phyloP scores from a whole-genome alignment of 2,888 invertebrate genomes.

The Mesoligia furuncula region DNA sequence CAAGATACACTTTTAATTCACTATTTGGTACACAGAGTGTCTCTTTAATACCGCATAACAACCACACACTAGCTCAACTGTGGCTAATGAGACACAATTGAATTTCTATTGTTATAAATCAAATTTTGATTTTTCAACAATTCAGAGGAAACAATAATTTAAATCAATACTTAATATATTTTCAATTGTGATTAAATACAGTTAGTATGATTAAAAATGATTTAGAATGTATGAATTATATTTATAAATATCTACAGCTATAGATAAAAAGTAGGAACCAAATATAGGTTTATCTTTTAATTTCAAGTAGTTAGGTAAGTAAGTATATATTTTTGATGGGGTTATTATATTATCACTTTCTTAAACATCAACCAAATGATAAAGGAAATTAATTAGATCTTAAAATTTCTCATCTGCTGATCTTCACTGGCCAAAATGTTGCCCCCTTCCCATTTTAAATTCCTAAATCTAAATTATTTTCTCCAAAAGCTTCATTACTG shows the following conservation, averaged over 20 bases:
- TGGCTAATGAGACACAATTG: no score
- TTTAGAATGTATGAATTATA: constrained; percentile 5
- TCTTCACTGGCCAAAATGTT: constrained; percentile 21
- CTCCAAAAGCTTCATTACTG: constrained; percentile 33
- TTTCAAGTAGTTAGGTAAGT: neutral
- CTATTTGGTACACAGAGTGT: neutral
- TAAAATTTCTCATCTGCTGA: constrained; percentile 2
- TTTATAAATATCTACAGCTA: neutral
- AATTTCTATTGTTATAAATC: no score
- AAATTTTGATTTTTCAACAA: no score
- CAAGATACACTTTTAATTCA: constrained; percentile 5
- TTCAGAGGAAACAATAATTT: neutral
- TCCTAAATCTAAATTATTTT: constrained; percentile 31
- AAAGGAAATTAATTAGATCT: constrained; percentile 8
- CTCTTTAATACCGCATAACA: neutral
- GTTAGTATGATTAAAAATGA: neutral
- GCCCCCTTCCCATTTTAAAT: neutral
- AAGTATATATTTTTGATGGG: constrained; percentile 35
- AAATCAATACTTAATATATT: neutral
- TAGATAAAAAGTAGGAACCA: constrained; percentile 9
- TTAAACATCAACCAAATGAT: constrained; percentile 14
- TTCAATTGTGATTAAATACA: constrained; percentile 1
- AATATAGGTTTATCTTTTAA: constrained; percentile 19
- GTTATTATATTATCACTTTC: constrained; percentile 54
- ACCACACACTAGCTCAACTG: neutral